These are phyloP conservation scores for Heteractis magnifica DNA, from an alignment of 92 coral and sea anemone genomes.

Conservation along the genomic window DNA sequence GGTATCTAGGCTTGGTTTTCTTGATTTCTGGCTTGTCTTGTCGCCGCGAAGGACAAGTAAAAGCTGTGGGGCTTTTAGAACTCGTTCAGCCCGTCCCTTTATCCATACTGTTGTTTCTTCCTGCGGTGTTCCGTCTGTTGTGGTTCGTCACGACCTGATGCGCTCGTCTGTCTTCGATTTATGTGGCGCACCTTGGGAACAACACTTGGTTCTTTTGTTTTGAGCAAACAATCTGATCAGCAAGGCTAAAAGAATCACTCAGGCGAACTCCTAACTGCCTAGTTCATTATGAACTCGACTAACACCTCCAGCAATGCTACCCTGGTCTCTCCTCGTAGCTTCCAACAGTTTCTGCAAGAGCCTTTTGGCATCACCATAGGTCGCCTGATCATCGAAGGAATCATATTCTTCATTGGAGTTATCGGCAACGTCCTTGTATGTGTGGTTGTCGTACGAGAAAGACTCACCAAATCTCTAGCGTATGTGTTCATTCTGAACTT, in stretches of 20 bases:
- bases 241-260: neutral
- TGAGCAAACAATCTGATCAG: neutral
- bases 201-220: neutral
- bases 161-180: neutral
- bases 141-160: neutral
- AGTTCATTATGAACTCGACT: constrained; percentile 25
- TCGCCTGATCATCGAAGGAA: constrained; percentile 57
- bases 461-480: constrained; percentile 61
- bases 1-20: neutral
- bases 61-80: neutral
- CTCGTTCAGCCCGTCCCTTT: too few species aligned
- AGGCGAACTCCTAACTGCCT: neutral
- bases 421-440: constrained; percentile 77
- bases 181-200: neutral
- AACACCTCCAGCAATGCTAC: constrained; percentile 22
- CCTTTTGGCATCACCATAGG: constrained; percentile 55
- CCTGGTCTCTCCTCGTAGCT: neutral
- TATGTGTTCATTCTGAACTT: constrained; percentile 72
- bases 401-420: constrained; percentile 66
- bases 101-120: too few species aligned
- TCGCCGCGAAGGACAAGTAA: neutral
- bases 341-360: constrained; percentile 56
- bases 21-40: constrained; percentile 10
- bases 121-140: neutral
- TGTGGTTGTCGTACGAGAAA: constrained; percentile 67